Evolutionary conservation across 2,113 vertebrate genomes (phyloP).

Genomic region (Megaleporinus macrocephalus): DNA sequence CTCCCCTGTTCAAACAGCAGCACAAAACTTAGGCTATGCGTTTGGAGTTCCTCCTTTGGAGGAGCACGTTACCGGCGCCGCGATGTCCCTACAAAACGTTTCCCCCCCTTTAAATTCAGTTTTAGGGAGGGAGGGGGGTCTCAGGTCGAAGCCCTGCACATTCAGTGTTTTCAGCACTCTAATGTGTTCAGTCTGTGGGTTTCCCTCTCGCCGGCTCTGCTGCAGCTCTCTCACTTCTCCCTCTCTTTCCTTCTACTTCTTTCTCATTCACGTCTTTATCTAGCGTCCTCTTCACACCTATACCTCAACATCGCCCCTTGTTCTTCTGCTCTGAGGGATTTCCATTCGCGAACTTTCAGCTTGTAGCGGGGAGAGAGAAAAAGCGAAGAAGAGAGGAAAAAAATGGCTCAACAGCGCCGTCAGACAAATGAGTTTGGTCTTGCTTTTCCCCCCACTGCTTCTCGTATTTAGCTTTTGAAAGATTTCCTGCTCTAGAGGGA

Average conservation of each 20-base stretch:
- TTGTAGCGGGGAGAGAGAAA: constrained; percentile 21
- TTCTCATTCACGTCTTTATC: constrained; percentile 37
- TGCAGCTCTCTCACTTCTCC: constrained; percentile 17
- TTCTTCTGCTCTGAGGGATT: constrained; percentile 67
- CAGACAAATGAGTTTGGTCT: constrained; percentile 82
- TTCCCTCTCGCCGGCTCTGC: constrained; percentile 59
- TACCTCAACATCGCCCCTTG: constrained; percentile 36
- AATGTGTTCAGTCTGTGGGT: constrained; percentile 74
- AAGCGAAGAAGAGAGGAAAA: constrained; percentile 43
- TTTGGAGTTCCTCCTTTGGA: constrained; percentile 38
- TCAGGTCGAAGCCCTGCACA: constrained; percentile 51
- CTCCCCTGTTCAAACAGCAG: constrained; percentile 81
- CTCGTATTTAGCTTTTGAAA: constrained; percentile 84
- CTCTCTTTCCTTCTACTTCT: constrained; percentile 21
- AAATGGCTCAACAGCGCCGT: constrained; percentile 89
- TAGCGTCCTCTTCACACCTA: constrained; percentile 39
- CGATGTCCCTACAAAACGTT: constrained; percentile 19
- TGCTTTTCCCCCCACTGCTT: constrained; percentile 72
- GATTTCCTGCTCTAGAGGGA: constrained; percentile 81
- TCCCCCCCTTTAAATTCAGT: no score
- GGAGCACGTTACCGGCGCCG: constrained; percentile 32
- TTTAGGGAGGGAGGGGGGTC: constrained; percentile 24
- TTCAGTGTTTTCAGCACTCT: constrained; percentile 72
- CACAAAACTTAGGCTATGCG: neutral
- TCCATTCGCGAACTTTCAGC: constrained; percentile 65